A percentile compares a stretch with the other conserved stretches of the same genome.
Evolutionary conservation across 2,888 invertebrate genomes (phyloP).

Genomic region (Euspilapteryx auroguttella): DNA sequence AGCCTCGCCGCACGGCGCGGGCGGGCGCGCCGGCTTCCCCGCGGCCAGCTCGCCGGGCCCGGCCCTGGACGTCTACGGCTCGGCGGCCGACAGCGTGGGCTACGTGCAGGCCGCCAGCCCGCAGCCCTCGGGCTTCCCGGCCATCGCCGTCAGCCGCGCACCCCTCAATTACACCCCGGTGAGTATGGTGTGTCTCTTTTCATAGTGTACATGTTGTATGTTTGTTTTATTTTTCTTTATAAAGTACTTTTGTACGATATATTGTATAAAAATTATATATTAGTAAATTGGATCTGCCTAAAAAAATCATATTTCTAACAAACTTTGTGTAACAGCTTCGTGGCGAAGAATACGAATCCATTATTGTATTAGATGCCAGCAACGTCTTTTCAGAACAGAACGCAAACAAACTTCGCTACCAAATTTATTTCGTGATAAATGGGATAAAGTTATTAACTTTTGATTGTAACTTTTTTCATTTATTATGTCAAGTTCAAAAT

Average conservation of each 20-base stretch:
- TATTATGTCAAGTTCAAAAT: slow-evolving; percentile 52
- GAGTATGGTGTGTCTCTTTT: too few species aligned
- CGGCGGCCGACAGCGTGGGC: slow-evolving; percentile 85
- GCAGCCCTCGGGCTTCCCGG: slow-evolving; percentile 94
- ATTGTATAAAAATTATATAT: too few species aligned
- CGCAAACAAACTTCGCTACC: slow-evolving; percentile 11
- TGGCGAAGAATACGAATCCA: slow-evolving; percentile 1
- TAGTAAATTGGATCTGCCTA: too few species aligned
- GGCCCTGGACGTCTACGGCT: slow-evolving; percentile 91
- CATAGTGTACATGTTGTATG: too few species aligned
- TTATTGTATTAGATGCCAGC: not conserved
- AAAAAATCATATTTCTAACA: not conserved
- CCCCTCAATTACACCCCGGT: slow-evolving; percentile 93
- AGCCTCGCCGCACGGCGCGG: slow-evolving; percentile 78
- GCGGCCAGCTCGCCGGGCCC: slow-evolving; percentile 91
- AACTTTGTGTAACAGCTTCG: not conserved
- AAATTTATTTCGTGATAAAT: slow-evolving; percentile 45
- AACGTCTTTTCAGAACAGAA: not conserved
- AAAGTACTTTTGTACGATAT: too few species aligned
- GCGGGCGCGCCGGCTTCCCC: slow-evolving; percentile 80
- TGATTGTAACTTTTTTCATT: slow-evolving; percentile 58
- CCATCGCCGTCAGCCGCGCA: slow-evolving; percentile 90
- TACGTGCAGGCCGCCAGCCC: slow-evolving; percentile 97
- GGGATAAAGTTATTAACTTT: slow-evolving; percentile 59
- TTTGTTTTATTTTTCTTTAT: too few species aligned